phyloP scores from a whole-genome alignment of 2,888 invertebrate species.

The Philaethria dido region DNA sequence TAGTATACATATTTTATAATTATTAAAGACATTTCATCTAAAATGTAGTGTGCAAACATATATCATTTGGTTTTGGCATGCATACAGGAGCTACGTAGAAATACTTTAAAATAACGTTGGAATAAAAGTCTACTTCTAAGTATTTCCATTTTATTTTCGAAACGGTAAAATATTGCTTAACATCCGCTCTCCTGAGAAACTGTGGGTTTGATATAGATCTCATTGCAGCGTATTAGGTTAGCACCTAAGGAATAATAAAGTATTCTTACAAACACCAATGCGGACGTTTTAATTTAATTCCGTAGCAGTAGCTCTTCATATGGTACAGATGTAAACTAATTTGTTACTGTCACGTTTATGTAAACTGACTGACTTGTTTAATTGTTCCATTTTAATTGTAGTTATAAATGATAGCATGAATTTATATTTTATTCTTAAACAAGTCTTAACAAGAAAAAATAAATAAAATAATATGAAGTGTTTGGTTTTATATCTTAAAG shows the following conservation, averaged over 20 bases:
- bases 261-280: slow-evolving; percentile 1
- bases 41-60: not conserved
- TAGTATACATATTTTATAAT: not conserved
- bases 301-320: not conserved
- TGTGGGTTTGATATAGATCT: slow-evolving; percentile 18
- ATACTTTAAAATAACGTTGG: slow-evolving; percentile 1
- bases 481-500: no score
- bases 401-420: not conserved
- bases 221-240: slow-evolving; percentile 20
- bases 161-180: slow-evolving; percentile 15
- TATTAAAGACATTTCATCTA: not conserved
- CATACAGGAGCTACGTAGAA: not conserved
- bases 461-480: no score
- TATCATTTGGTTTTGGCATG: not conserved
- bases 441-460: no score
- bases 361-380: slow-evolving; percentile 11
- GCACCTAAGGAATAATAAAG: slow-evolving; percentile 22
- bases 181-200: slow-evolving; percentile 17
- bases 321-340: slow-evolving; percentile 9
- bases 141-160: not conserved
- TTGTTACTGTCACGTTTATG: slow-evolving; percentile 14
- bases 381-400: slow-evolving; percentile 3
- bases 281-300: slow-evolving; percentile 26
- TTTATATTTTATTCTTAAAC: not conserved
- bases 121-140: not conserved